Evolutionary conservation across 2,113 vertebrate genomes (phyloP), one percentile per base, ranked within the genome.

Genomic region (Strix aluco): DNA sequence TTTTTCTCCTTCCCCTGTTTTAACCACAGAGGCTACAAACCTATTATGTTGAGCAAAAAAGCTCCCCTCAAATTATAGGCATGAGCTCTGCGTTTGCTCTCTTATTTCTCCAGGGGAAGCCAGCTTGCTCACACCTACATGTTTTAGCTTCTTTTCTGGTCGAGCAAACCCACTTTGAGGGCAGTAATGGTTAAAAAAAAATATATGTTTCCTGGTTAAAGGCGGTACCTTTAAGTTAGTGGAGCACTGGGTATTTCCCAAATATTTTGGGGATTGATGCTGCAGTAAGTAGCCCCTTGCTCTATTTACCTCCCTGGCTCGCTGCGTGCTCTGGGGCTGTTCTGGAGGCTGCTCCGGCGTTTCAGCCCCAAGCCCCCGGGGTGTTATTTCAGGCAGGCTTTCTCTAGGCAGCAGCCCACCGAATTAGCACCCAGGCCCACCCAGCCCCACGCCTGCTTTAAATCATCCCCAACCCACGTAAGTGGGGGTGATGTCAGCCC

Each of bases 21-120:
- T 73, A 90, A 86, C 94, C 86, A 47, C 90, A 0, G 2, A 88
- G 88, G 94, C 94, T 92, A 90, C 94, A 92, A 83, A 83, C 49
- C 55, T 69, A 9, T 93, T 66, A 49, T 36, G 13, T 81, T 70
- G 47, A 74, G 90, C 19, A 34, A 55, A 75, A 75, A 91, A 72
- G 1, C 71, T 85, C 55, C 40, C 71, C 65, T 94, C 55, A 55
- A 79, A 95, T 94, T 86, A 59, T 10, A 84, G 47, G 3, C 38
- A 3, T 17, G 16, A 77, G 82, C 80, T 80, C 46, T 81, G 71
- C 7, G 0, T 73, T 83, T 42, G 47, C 57, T 87, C 9, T 81
- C 9, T 73, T 47, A 47, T 66, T 59, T 84, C 47, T 55, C 46
- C 32, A 15, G 22, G 62, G 72, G 72, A 81, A 86, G 22, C 17